A percentile compares a stretch with the other conserved stretches of the same genome.
Evolutionary conservation across 2,888 invertebrate genomes (phyloP).

Genomic region (Pristionchus exspectatus): DNA sequence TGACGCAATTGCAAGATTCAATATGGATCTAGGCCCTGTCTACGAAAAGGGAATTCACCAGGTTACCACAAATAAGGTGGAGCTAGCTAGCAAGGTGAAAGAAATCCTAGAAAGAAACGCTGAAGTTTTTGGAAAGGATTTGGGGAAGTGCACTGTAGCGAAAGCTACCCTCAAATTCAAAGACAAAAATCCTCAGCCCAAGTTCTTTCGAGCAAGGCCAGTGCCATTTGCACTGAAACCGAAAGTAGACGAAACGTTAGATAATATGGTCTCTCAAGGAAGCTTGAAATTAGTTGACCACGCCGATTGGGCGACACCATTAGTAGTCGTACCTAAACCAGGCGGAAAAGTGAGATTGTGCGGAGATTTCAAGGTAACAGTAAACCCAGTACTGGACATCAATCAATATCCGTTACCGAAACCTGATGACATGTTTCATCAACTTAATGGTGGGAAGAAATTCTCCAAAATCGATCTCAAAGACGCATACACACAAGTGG

Average conservation of each 20-base stretch:
- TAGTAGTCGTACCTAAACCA: constrained; percentile 42
- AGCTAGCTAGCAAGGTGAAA: neutral
- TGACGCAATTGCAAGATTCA: constrained; percentile 50
- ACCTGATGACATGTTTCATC: constrained; percentile 58
- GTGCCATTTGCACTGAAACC: constrained; percentile 36
- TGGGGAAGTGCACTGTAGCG: constrained; percentile 45
- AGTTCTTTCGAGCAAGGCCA: constrained; percentile 5
- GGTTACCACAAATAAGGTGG: neutral
- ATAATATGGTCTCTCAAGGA: constrained; percentile 35
- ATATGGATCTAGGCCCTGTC: constrained; percentile 46
- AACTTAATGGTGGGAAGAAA: constrained; percentile 56
- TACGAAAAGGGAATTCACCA: constrained; percentile 22
- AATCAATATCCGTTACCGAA: constrained; percentile 58
- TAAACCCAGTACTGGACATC: too few relatives aligned
- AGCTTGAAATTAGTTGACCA: constrained; percentile 35
- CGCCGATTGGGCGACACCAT: constrained; percentile 38
- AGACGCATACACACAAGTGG: too few relatives aligned
- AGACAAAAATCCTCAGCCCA: neutral
- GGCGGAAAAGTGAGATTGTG: constrained; percentile 35
- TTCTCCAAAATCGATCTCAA: constrained; percentile 60
- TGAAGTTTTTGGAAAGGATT: constrained; percentile 20
- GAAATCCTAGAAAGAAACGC: neutral
- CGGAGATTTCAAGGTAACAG: too few relatives aligned
- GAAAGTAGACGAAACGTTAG: constrained; percentile 18
- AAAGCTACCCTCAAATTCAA: constrained; percentile 43